Conservation (phyloP, 35 echinoderm and acorn worm species). For the Heliocidaris erythrogramma region DNA sequence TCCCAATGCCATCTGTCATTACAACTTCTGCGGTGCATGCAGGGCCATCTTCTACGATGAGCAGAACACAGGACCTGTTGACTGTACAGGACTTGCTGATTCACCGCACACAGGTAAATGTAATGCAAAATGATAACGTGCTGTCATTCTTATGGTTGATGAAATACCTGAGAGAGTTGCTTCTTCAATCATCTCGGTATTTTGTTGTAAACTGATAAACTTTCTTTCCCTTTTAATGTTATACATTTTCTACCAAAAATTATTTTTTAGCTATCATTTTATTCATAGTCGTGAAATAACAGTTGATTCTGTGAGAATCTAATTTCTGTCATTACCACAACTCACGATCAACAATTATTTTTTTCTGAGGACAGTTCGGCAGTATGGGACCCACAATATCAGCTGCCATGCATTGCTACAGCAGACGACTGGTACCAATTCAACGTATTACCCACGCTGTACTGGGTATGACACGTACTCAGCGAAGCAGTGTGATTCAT, state of each 20-base stretch:
- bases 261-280: too few relatives aligned
- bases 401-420: background rate
- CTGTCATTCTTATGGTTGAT: background rate
- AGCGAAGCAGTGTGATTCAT: constrained; percentile 52
- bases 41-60: constrained; percentile 59
- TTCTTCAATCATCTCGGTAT: background rate
- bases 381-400: background rate
- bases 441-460: constrained; percentile 36
- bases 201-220: too few relatives aligned
- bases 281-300: too few relatives aligned
- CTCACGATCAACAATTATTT: background rate
- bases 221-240: too few relatives aligned
- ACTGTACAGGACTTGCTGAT: constrained; percentile 32
- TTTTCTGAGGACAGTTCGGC: background rate
- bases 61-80: constrained; percentile 28
- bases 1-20: constrained; percentile 57
- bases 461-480: constrained; percentile 22
- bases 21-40: constrained; percentile 58
- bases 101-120: background rate
- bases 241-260: background rate
- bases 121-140: background rate
- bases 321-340: background rate
- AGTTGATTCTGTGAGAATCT: background rate
- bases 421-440: background rate
- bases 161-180: background rate